phyloP scores from a whole-genome alignment of 1,140 invertebrate species.

The Brachionus rubens region DNA sequence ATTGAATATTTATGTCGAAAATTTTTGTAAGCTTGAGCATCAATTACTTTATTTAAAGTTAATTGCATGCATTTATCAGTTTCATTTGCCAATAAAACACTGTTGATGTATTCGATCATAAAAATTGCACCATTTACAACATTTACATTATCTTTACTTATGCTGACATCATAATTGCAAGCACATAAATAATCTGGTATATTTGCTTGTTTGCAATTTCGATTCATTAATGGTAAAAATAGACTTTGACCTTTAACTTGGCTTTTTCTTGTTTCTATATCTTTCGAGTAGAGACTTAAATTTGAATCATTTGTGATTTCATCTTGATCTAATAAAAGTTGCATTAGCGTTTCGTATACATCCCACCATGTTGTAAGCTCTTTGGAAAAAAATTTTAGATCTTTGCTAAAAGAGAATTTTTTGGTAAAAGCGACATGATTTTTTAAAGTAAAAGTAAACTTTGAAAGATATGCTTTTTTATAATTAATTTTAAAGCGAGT shows the following conservation, averaged over 20 bases:
- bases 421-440: too few relatives aligned
- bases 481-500: too few relatives aligned
- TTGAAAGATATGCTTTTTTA: too few relatives aligned
- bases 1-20: not conserved
- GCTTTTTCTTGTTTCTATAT: not conserved
- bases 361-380: constrained; percentile 33
- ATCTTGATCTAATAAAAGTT: not conserved
- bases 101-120: constrained; percentile 20
- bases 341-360: constrained; percentile 8
- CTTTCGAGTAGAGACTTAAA: not conserved
- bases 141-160: not conserved
- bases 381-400: not conserved
- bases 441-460: too few relatives aligned
- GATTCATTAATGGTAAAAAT: not conserved
- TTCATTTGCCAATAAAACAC: constrained; percentile 1
- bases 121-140: not conserved
- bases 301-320: not conserved
- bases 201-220: not conserved
- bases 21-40: not conserved
- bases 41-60: not conserved
- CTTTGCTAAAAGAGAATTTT: too few relatives aligned
- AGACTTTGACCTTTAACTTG: not conserved
- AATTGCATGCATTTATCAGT: constrained; percentile 6
- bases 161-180: not conserved
- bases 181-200: constrained; percentile 33